Evolutionary conservation across 92 coral and sea anemone genomes (phyloP), one percentile per base, ranked within the genome.

Genomic region (Hydrozoanthus gracilis): DNA sequence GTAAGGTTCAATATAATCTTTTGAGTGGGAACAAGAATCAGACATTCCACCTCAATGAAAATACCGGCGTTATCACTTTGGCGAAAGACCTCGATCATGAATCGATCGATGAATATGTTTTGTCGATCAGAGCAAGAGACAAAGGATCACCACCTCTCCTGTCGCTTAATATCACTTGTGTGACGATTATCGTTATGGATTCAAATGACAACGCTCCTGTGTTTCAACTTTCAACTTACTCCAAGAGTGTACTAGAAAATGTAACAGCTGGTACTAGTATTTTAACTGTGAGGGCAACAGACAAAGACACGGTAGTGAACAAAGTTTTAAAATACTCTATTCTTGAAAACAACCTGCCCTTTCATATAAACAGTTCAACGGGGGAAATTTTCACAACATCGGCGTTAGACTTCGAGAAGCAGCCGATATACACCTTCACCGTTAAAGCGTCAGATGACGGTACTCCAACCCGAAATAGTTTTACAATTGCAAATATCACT

Each of bases 301-400:
- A 92, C 71, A 73, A 47, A 73, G 95, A 92, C 91, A 84, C 91
- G 73, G 95, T 88, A 12, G 55, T 58, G 7, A 87, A 92, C 88
- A 77, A 88, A 69, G 50, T 48, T 13, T 55, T 92, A 12, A 73
- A 70, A 3, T 90, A 90, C 49, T 68, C 88, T 9, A 84, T 92
- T 58, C 78, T 51, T 4, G 51, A 71, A 71, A 71, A 61, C 5
- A 7, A 45, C 7, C n/a, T 75, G 4, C 79, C 79, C 7, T 75
- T 75, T 17, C 79, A 62, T 51, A 50, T 75, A 18, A 75, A 75
- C 79, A 75, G 61, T 15, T 75, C 79, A 20, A 75, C 79, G 6
- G 79, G 79, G 2, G 62, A 17, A 3, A 75, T 75, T 75, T 11
- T 75, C 14, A 49, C 79, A n/a, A 17, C 79, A 75, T 75, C 58